Evolutionary conservation across 2,113 vertebrate genomes (phyloP).

Genomic region (Salvelinus sp.): DNA sequence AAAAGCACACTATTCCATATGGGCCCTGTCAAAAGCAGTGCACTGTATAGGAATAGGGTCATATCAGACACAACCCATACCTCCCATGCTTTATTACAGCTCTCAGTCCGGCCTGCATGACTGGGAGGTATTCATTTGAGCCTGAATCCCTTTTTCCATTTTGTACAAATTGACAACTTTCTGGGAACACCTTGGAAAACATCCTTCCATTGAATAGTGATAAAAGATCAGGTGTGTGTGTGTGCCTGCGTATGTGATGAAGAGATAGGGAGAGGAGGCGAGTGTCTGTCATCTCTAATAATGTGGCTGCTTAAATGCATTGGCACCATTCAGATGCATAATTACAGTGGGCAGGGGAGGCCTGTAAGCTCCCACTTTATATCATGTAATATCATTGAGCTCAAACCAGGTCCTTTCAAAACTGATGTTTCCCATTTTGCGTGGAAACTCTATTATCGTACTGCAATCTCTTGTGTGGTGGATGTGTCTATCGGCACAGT

Average conservation of each 20-base stretch:
- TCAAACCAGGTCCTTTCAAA: conserved; percentile 37
- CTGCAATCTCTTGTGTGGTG: conserved; percentile 38
- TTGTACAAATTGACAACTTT: conserved; percentile 64
- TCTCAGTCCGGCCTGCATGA: conserved; percentile 37
- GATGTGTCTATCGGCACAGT: conserved; percentile 9
- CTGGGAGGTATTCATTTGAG: conserved; percentile 50
- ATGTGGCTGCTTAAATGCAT: conserved; percentile 66
- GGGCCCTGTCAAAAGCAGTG: too few species aligned
- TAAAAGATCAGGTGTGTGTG: background rate
- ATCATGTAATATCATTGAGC: conserved; percentile 47
- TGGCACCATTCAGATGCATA: conserved; percentile 56
- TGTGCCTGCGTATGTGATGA: too few species aligned
- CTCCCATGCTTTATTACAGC: background rate
- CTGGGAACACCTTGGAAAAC: conserved; percentile 63
- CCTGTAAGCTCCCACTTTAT: conserved; percentile 43
- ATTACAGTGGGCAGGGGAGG: conserved; percentile 49
- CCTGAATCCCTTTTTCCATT: conserved; percentile 45
- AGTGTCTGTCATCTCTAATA: conserved; percentile 66
- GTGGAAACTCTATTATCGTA: conserved; percentile 40
- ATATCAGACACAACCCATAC: background rate
- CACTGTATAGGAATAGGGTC: background rate
- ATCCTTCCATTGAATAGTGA: conserved; percentile 56
- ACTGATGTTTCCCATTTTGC: conserved; percentile 44
- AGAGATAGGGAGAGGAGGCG: conserved; percentile 61
- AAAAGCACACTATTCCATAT: too few species aligned